These are phyloP conservation scores for Homarus gammarus DNA, from an alignment of 2,888 invertebrate genomes.

Conservation along the genomic window DNA sequence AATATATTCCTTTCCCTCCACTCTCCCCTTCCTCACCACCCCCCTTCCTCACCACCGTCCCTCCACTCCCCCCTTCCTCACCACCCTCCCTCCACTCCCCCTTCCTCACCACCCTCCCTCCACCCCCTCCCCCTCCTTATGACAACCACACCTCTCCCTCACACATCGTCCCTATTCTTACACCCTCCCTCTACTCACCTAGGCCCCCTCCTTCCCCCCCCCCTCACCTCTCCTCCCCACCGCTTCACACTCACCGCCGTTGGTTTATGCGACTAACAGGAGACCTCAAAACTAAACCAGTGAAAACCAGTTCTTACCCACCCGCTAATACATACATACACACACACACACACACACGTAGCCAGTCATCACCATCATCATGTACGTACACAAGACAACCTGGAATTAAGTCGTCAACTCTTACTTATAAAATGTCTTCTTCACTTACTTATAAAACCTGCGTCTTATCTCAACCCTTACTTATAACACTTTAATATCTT, in stretches of 20 bases:
- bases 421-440: too few relatives aligned
- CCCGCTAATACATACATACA: too few relatives aligned
- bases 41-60: background rate
- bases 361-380: background rate
- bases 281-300: too few relatives aligned
- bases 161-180: background rate
- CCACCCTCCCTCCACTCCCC: background rate
- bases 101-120: background rate
- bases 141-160: background rate
- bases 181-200: background rate
- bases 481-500: too few relatives aligned
- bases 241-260: background rate
- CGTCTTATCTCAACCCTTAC: too few relatives aligned
- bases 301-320: too few relatives aligned
- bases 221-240: slow-evolving; percentile 13
- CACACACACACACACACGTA: slow-evolving; percentile 28
- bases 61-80: background rate
- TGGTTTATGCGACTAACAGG: too few relatives aligned
- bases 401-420: too few relatives aligned
- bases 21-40: background rate
- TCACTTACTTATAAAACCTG: too few relatives aligned
- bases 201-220: background rate
- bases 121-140: background rate
- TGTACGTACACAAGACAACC: too few relatives aligned
- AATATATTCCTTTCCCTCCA: background rate